Conservation (phyloP, 2,113 vertebrate genomes). For the Ornithorhynchus anatinus region DNA sequence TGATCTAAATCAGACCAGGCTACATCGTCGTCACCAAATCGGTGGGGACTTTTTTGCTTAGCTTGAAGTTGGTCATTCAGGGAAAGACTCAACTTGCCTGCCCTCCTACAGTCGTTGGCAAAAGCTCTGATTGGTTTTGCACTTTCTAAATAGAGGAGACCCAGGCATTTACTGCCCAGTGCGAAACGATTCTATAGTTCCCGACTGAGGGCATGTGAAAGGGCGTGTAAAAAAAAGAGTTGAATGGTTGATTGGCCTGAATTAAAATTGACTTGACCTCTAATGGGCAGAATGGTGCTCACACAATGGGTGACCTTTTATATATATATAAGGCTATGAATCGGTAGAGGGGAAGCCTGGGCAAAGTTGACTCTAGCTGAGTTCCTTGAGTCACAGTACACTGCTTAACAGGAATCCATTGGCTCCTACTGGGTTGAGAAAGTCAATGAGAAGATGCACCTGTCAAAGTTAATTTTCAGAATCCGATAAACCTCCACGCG, state of each 20-base stretch:
- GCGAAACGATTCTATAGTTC: slow-evolving; percentile 2
- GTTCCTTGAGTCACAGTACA: slow-evolving; percentile 68
- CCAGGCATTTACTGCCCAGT: too few species aligned
- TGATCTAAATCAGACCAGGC: too few species aligned
- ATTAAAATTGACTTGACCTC: slow-evolving; percentile 72
- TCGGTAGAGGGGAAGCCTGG: slow-evolving; percentile 63
- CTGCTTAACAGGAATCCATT: slow-evolving; percentile 56
- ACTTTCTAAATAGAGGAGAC: too few species aligned
- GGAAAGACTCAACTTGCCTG: too few species aligned
- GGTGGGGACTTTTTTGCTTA: too few species aligned
- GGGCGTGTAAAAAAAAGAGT: slow-evolving; percentile 60
- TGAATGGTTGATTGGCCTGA: slow-evolving; percentile 68
- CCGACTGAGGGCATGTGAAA: slow-evolving; percentile 29
- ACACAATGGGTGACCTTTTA: slow-evolving; percentile 38
- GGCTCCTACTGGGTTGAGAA: slow-evolving; percentile 45
- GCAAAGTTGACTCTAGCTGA: slow-evolving; percentile 56
- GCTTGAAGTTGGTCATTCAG: too few species aligned
- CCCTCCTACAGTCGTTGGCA: too few species aligned
- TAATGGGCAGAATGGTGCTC: slow-evolving; percentile 34
- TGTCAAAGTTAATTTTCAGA: slow-evolving; percentile 74
- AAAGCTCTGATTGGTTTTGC: too few species aligned
- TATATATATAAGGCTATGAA: slow-evolving; percentile 43
- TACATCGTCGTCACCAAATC: too few species aligned
- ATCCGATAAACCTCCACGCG: slow-evolving; percentile 49
- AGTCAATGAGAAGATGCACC: slow-evolving; percentile 71